Evolutionary conservation across 2,113 vertebrate species (phyloP).

Genomic region (Spheniscus mendiculus): DNA sequence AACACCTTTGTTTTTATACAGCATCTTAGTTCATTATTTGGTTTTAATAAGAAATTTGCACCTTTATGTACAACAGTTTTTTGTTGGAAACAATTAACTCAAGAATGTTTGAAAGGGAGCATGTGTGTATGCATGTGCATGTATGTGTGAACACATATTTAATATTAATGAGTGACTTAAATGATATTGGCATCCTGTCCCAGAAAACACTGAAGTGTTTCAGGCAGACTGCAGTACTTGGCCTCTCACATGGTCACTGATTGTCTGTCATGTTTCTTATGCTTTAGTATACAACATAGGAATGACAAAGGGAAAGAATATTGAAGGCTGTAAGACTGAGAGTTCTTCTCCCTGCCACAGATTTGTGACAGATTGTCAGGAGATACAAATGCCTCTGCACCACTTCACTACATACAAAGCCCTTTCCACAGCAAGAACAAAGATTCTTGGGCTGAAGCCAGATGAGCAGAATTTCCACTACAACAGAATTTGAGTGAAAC

Average conservation of each 20-base stretch:
- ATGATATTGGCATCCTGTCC: neutral
- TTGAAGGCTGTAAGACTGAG: neutral
- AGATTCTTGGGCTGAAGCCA: neutral
- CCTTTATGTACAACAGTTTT: neutral
- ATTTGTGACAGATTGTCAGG: neutral
- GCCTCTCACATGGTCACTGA: neutral
- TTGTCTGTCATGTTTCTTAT: neutral
- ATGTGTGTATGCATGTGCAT: neutral
- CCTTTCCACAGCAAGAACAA: neutral
- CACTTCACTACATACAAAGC: neutral
- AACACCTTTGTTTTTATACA: neutral
- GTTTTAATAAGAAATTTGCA: neutral
- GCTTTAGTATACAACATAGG: neutral
- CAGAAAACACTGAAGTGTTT: neutral
- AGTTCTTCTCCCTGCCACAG: neutral
- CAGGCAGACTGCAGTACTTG: neutral
- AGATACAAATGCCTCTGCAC: neutral
- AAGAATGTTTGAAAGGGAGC: neutral
- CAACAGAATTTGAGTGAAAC: neutral
- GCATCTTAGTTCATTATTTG: neutral
- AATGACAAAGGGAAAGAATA: neutral
- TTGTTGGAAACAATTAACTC: neutral
- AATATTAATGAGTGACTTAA: neutral
- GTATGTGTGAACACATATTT: neutral
- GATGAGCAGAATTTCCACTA: neutral